Evolutionary conservation across 1,140 invertebrate genomes (phyloP).

Genomic region (roundworm (Caenorhabditis elegans)): DNA sequence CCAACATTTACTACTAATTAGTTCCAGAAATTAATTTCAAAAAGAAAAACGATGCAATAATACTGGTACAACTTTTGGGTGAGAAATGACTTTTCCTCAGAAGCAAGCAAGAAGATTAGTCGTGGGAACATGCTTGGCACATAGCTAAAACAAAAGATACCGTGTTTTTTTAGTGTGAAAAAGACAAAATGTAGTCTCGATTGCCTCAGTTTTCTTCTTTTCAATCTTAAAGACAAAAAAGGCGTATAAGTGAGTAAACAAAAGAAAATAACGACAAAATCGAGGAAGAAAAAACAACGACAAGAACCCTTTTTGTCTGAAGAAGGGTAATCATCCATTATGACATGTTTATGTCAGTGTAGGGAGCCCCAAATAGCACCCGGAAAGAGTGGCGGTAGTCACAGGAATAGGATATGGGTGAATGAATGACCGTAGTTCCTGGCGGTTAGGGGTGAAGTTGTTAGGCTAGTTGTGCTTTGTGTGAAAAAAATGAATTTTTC

Average conservation of each 20-base stretch:
- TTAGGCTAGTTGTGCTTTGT: no score
- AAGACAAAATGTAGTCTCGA: background rate
- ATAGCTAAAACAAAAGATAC: no score
- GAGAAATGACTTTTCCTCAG: no score
- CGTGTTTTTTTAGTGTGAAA: no score
- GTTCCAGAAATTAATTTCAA: no score
- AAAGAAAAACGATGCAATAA: no score
- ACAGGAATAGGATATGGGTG: background rate
- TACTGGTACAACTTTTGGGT: no score
- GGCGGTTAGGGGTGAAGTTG: background rate
- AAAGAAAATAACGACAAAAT: background rate
- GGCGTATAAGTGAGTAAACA: background rate
- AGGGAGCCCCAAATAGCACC: background rate
- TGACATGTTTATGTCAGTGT: conserved; percentile 20
- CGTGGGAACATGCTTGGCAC: background rate
- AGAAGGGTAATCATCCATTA: conserved; percentile 33
- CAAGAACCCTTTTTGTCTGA: background rate
- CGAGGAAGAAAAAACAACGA: background rate
- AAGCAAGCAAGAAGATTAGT: background rate
- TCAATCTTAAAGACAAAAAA: background rate
- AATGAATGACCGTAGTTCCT: background rate
- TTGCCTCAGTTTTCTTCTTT: background rate
- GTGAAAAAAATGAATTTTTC: no score
- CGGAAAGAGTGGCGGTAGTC: background rate
- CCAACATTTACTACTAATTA: no score